These are phyloP conservation scores for Helleia helle DNA, from an alignment of 2,888 invertebrate genomes.

Conservation along the genomic window DNA sequence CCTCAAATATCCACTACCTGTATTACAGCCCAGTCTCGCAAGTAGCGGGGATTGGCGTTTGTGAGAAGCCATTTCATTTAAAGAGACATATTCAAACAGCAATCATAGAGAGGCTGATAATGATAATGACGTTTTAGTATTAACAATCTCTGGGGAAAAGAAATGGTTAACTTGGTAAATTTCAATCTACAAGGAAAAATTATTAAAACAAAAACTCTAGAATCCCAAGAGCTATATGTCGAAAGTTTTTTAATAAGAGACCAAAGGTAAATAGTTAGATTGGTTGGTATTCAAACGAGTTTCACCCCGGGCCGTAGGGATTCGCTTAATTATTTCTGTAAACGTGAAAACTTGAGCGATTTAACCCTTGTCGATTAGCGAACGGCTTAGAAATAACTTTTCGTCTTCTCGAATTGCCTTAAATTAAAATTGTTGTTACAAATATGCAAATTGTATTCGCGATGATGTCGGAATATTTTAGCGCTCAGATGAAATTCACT, in stretches of 20 bases:
- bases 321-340: constrained; percentile 61
- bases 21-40: no score
- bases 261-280: constrained; percentile 52
- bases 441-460: neutral
- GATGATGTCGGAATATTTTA: neutral
- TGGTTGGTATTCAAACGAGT: constrained; percentile 43
- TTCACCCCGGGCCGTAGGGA: constrained; percentile 23
- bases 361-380: constrained; percentile 55
- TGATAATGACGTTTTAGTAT: no score
- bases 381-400: constrained; percentile 21
- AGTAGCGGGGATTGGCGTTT: no score
- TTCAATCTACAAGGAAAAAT: no score
- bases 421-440: constrained; percentile 7
- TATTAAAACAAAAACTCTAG: neutral
- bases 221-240: constrained; percentile 39
- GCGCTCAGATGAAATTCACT: no score
- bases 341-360: constrained; percentile 56
- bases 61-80: no score
- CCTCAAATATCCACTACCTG: no score
- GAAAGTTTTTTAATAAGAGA: constrained; percentile 62
- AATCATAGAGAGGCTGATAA: no score
- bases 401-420: constrained; percentile 16
- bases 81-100: no score
- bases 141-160: no score
- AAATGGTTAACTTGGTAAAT: no score